phyloP scores from a whole-genome alignment of 1,140 invertebrate genomes.

The Bombus breviceps region DNA sequence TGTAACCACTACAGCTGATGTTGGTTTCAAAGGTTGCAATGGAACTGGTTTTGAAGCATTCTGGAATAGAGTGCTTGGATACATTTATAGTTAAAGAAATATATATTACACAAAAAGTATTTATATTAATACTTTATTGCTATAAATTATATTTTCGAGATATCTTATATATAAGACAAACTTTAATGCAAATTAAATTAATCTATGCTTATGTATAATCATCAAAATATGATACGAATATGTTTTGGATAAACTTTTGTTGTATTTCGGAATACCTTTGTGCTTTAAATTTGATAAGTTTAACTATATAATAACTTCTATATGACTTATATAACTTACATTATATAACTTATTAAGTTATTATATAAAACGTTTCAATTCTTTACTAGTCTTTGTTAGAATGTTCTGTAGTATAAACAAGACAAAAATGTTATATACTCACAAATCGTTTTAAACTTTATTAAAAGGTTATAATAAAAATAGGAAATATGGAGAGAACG shows the following conservation, averaged over 20 bases:
- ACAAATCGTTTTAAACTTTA: background rate
- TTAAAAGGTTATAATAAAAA: background rate
- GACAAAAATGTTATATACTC: background rate
- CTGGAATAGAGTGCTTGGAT: constrained; percentile 61
- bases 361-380: background rate
- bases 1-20: constrained; percentile 76
- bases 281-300: too few species aligned
- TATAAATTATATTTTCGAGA: background rate
- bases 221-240: background rate
- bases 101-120: background rate
- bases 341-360: too few species aligned
- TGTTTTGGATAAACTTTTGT: background rate
- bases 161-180: background rate
- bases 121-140: background rate
- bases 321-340: too few species aligned
- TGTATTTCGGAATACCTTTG: background rate
- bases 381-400: background rate
- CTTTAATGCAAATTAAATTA: background rate
- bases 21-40: constrained; percentile 71
- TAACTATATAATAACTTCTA: too few species aligned
- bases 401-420: background rate
- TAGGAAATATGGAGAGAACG: background rate
- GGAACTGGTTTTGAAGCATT: constrained; percentile 60
- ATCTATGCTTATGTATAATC: background rate
- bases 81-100: background rate